Evolutionary conservation across 2,797 vertebrate genomes (phyloP).

Genomic region (Bradypus variegatus): DNA sequence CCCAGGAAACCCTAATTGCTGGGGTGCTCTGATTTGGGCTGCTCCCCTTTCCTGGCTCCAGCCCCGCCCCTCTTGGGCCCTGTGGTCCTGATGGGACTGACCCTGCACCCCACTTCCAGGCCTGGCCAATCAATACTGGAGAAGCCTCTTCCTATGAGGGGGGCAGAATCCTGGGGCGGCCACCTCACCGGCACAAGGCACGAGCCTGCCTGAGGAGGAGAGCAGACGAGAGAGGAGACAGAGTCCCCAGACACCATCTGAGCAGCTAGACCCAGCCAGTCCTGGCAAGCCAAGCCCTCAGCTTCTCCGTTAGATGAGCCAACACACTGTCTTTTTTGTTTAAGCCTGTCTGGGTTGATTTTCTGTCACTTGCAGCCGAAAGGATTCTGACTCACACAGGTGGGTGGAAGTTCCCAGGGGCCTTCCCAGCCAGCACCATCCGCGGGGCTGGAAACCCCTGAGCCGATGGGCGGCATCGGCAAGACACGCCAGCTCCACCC

Average conservation of each 20-base stretch:
- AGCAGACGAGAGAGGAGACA: neutral
- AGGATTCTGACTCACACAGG: neutral
- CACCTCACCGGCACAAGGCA: neutral
- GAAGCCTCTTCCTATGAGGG: fast-evolving
- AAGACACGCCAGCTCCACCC: neutral
- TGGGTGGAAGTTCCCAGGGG: neutral
- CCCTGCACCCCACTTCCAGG: neutral
- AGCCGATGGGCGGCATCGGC: neutral
- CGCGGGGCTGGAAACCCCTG: neutral
- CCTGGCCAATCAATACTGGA: neutral
- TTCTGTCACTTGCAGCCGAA: neutral
- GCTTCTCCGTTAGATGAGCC: fast-evolving
- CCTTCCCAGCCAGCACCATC: neutral
- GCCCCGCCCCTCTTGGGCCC: neutral
- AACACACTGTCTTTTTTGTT: too few relatives aligned
- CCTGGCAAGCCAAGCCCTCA: neutral
- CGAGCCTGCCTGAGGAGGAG: neutral
- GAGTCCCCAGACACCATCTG: neutral
- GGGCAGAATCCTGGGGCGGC: neutral
- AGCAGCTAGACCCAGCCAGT: neutral
- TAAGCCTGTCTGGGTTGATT: neutral
- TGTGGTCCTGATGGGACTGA: neutral
- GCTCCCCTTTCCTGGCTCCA: neutral
- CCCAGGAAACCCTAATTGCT: neutral
- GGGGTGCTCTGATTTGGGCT: neutral